phyloP scores from a whole-genome alignment of 2,797 vertebrate species.

The Lacerta viridis region DNA sequence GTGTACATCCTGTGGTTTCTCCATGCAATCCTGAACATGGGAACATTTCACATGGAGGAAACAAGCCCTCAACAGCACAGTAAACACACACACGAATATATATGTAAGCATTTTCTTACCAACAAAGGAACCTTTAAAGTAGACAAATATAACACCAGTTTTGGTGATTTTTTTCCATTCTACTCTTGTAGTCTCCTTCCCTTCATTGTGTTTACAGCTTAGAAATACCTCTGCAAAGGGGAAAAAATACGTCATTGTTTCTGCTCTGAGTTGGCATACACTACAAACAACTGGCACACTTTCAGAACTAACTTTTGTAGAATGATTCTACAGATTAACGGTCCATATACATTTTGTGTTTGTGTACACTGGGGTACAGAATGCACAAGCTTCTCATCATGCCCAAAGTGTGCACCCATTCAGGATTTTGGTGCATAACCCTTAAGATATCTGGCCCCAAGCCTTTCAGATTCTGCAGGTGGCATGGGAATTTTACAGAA shows the following conservation, averaged over 20 bases:
- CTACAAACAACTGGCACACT: conserved; percentile 5
- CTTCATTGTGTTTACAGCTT: conserved; percentile 87
- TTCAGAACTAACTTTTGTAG: conserved; percentile 23
- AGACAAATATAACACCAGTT: conserved; percentile 89
- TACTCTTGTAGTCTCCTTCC: conserved; percentile 85
- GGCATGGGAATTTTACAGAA: neutral
- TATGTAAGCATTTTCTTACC: conserved; percentile 78
- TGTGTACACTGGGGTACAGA: neutral
- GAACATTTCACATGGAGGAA: neutral
- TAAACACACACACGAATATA: neutral
- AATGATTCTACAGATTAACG: conserved; percentile 2
- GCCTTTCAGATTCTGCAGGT: neutral
- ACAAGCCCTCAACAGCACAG: neutral
- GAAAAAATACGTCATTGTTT: conserved; percentile 31
- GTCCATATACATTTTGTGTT: neutral
- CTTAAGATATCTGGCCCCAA: neutral
- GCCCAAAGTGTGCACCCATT: neutral
- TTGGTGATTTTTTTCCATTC: conserved; percentile 95
- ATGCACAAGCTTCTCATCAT: neutral
- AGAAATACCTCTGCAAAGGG: conserved; percentile 85
- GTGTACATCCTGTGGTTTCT: neutral
- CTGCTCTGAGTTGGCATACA: neutral
- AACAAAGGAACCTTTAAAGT: conserved; percentile 86
- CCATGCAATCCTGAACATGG: neutral
- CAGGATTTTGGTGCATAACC: neutral